Percentiles rank a stretch among this genome's conserved stretches.
Conservation (phyloP, 2,888 invertebrate genomes). For the Polymixis flavicincta region DNA sequence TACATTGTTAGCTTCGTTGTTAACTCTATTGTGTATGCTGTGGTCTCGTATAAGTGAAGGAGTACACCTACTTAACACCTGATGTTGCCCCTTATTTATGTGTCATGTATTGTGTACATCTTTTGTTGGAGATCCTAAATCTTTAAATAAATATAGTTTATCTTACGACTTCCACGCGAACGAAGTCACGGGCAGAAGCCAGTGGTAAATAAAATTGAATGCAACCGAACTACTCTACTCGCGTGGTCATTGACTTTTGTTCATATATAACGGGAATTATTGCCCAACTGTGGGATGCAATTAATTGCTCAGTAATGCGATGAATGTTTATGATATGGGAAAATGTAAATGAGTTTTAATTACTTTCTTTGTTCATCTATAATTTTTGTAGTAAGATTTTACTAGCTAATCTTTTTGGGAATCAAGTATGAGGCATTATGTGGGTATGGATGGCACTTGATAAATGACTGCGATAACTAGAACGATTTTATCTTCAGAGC, state of each 20-base stretch:
- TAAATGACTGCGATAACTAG: neutral
- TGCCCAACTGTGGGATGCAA: slow-evolving; percentile 42
- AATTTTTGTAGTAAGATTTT: slow-evolving; percentile 10
- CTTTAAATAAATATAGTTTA: too few relatives aligned
- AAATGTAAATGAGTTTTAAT: slow-evolving; percentile 46
- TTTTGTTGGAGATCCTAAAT: too few relatives aligned
- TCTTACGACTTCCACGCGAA: neutral
- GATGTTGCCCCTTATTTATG: too few relatives aligned
- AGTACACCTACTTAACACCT: too few relatives aligned
- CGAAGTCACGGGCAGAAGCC: neutral
- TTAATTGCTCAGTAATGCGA: slow-evolving; percentile 41
- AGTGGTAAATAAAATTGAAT: slow-evolving; percentile 15
- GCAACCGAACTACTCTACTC: slow-evolving; percentile 24
- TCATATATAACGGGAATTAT: slow-evolving; percentile 54
- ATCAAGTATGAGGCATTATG: neutral
- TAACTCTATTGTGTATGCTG: too few relatives aligned
- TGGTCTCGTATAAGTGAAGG: too few relatives aligned
- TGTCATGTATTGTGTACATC: too few relatives aligned
- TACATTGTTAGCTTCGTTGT: too few relatives aligned
- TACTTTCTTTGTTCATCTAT: slow-evolving; percentile 34
- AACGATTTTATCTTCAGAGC: neutral
- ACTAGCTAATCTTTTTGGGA: slow-evolving; percentile 22
- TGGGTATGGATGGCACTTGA: neutral
- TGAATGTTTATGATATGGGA: slow-evolving; percentile 31
- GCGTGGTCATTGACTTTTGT: slow-evolving; percentile 42